Evolutionary conservation across 2,888 invertebrate genomes (phyloP), one percentile per base, ranked within the genome.

Genomic region (Eilema sororculum): DNA sequence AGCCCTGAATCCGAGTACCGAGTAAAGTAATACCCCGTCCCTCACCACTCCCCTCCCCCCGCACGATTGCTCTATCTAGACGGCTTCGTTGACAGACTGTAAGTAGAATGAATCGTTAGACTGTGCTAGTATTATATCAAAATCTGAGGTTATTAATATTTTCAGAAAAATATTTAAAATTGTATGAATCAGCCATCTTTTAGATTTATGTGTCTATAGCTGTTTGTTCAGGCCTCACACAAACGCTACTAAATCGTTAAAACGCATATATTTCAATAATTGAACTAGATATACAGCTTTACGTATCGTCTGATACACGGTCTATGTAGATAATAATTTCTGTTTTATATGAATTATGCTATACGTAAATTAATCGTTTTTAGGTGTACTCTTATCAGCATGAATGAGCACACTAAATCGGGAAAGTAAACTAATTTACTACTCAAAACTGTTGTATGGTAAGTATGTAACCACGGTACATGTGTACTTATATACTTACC

Each of bases 191-290:
- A 52, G 52, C 9, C 52, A 52, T 52, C 52, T 52, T 52, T 52
- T 52, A 52, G 52, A 52, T 52, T 52, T 25, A 25, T 58, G 25
- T 58, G 25, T 58, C 58, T 25, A 58, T 58, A 25, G 22, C 25
- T 58, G 58, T 52, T 52, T 52, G 52, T 52, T n/a, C 52, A 52
- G 52, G 52, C 52, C 52, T 52, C 52, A n/a, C 52, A 20, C 52
- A 52, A 52, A 52, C 52, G 52, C 52, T n/a, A 52, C 52, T 52
- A n/a, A 52, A 52, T 52, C 52, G 52, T n/a, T 52, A n/a, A n/a
- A n/a, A 9, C 52, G 9, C 52, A 52, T 52, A 52, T 52, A 52
- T 52, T 52, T 52, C 8, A 52, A 52, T 52, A 52, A 52, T 52
- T 52, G 20, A 52, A 46, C 46, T 46, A 46, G 46, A 52, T 52